A percentile compares a stretch with the other conserved stretches of the same genome.
Conservation (phyloP, 2,797 vertebrate genomes). For the Zenarchopterus dispar region DNA sequence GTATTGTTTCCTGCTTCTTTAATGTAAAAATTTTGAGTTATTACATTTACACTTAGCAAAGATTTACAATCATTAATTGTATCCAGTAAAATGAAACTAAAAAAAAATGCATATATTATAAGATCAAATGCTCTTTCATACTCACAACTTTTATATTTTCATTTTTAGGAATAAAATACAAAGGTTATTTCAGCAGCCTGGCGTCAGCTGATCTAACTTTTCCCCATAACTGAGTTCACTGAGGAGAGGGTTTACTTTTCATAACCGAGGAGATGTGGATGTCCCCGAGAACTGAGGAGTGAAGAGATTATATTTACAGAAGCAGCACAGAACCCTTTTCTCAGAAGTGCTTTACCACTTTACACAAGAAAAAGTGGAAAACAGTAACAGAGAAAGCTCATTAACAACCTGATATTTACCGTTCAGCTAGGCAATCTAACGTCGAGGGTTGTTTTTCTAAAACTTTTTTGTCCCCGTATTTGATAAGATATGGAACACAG, state of each 20-base stretch:
- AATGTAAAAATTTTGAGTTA: too few species aligned
- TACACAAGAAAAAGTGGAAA: conserved; percentile 78
- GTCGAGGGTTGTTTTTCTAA: conserved; percentile 65
- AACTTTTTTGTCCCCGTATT: conserved; percentile 62
- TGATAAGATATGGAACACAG: conserved; percentile 68
- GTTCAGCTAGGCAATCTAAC: conserved; percentile 69
- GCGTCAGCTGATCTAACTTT: conserved; percentile 50
- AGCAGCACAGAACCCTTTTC: conserved; percentile 49
- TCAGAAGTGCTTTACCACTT: conserved; percentile 72
- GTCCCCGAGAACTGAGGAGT: conserved; percentile 53
- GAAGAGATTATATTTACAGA: conserved; percentile 72
- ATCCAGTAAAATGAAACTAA: too few species aligned
- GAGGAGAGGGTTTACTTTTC: conserved; percentile 59
- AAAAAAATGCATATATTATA: neutral
- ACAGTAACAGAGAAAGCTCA: conserved; percentile 68
- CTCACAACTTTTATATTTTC: conserved; percentile 8
- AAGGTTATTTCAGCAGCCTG: conserved; percentile 47
- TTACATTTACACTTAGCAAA: too few species aligned
- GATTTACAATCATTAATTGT: too few species aligned
- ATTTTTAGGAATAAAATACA: conserved; percentile 27
- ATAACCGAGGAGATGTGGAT: conserved; percentile 48
- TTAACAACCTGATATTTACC: conserved; percentile 81
- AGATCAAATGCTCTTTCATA: neutral
- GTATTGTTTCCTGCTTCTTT: too few species aligned
- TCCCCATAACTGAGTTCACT: conserved; percentile 62